Evolutionary conservation across 2,797 vertebrate genomes (phyloP), one percentile per base, ranked within the genome.

Genomic region (Phalloptychus januarius): DNA sequence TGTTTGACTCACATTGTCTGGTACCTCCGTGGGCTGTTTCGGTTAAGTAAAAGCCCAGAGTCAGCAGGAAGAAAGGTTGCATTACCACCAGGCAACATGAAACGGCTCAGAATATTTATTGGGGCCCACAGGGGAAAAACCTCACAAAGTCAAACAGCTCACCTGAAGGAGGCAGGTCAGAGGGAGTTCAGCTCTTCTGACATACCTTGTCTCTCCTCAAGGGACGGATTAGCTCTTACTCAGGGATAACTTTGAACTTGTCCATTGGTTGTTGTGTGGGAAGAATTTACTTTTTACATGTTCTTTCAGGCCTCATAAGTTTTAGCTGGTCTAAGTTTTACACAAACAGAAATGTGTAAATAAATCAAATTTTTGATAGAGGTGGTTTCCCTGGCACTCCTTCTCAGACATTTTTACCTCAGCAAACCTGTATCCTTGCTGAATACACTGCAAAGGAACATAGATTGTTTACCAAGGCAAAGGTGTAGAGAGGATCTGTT

Each of bases 91-190:
- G 84, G 83, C 82, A 84, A 89, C 84, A 86, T 89, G 83, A 89
- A 88, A 90, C 58, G 36, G 70, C 81, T 84, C 77, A 45, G 84
- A 92, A 90, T 90, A 90, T 94, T 90, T 92, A 87, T 79, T 79
- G 71, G 40, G 42, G 78, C 74, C 85, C 85, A 69, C 42, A 65
- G 12, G 81, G 91, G 87, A 91, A 85, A 12, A 15, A 82, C 80
- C 80, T 83, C 83, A 89, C 83, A 86, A 86, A 87, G 87, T 92
- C 87, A 89, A 91, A 89, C 74, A 85, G 78, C 88, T 90, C 85
- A 90, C 87, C 88, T 91, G 69, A 85, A 88, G 77, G 69, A 87
- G 77, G 72, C 46, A 42, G 91, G 87, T 87, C 89, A 82, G 65
- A 28, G 36, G 3, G 45, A 91, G 87, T 89, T 91, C 84, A 91